Evolutionary conservation across 1,140 invertebrate genomes (phyloP), one percentile per base, ranked within the genome.

Genomic region (Belonocnema kinseyi): DNA sequence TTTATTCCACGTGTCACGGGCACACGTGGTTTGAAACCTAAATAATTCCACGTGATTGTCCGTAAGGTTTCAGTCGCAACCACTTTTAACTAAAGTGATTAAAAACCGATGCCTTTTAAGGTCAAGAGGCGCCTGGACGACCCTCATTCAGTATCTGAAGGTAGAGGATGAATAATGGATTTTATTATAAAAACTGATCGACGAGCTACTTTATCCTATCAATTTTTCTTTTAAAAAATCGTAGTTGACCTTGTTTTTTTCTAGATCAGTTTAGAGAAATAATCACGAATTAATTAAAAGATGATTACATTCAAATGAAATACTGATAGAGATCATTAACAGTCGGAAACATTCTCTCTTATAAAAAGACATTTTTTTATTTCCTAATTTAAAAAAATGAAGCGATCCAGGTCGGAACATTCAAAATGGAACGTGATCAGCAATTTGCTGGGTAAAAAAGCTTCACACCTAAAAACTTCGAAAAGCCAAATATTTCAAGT

Each of bases 21-120:
- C 46, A 70, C 79, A 80, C 78, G 79, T 85, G 76, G 40, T 75
- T 72, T 13, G 80, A 84, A 85, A 82, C 81, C 79, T 78, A 75
- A 78, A 76, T 73, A 71, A 76, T 83, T 79, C 50, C 81, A 85
- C 81, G 81, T 84, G 83, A 77, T 71, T 13, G 53, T 61, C 51
- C n/a, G 40, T 85, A 88, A 84, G 89, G 88, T 86, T 90, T 90
- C 89, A 76, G 77, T 26, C 61, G 79, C 78, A 85, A 81, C 77
- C 75, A 77, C 70, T 83, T 82, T 71, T 26, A 66, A 66, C 79
- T 88, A 88, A 88, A 81, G 74, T 77, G 83, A 86, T 86, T 86
- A 85, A 26, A 73, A 74, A 83, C 50, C 50, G 40, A 77, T 77
- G 21, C 73, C 58, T 87, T 89, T 89, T 89, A 89, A 90, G 87